A percentile compares a stretch with the other conserved stretches of the same genome.
Evolutionary conservation across 2,797 vertebrate genomes (phyloP).

Genomic region (Gobio occitaniae): DNA sequence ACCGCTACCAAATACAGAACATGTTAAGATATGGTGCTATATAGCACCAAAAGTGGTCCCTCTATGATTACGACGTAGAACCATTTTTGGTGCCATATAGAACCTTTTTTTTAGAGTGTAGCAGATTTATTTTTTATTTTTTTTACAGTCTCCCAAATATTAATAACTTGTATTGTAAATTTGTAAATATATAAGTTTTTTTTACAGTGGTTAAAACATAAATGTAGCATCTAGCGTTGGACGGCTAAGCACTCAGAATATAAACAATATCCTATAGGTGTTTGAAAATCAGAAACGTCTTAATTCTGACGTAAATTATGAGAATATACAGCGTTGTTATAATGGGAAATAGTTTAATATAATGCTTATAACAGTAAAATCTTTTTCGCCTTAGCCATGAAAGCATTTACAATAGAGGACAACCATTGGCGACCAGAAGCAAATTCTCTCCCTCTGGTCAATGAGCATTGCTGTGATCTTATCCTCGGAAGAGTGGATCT

Average conservation of each 20-base stretch:
- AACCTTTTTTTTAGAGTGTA: too few relatives aligned
- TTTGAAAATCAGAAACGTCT: neutral
- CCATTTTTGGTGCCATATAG: too few relatives aligned
- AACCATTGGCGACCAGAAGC: neutral
- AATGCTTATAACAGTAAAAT: neutral
- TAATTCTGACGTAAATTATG: neutral
- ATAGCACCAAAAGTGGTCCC: too few relatives aligned
- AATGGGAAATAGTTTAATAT: neutral
- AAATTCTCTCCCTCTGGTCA: conserved; percentile 1
- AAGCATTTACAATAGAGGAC: neutral
- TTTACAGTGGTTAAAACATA: neutral
- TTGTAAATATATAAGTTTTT: neutral
- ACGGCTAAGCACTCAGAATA: neutral
- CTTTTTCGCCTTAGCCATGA: neutral
- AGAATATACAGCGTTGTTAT: neutral
- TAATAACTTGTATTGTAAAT: neutral
- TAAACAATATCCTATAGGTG: neutral
- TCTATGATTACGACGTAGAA: too few relatives aligned
- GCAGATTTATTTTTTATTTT: too few relatives aligned
- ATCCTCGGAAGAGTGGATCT: conserved; percentile 72
- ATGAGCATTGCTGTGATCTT: conserved; percentile 56
- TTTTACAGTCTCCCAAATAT: neutral
- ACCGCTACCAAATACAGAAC: too few relatives aligned
- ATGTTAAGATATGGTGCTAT: too few relatives aligned
- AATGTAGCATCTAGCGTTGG: neutral